Evolutionary conservation across 2,888 invertebrate species (phyloP).

Genomic region (Gastracanthus pulcherrimus): DNA sequence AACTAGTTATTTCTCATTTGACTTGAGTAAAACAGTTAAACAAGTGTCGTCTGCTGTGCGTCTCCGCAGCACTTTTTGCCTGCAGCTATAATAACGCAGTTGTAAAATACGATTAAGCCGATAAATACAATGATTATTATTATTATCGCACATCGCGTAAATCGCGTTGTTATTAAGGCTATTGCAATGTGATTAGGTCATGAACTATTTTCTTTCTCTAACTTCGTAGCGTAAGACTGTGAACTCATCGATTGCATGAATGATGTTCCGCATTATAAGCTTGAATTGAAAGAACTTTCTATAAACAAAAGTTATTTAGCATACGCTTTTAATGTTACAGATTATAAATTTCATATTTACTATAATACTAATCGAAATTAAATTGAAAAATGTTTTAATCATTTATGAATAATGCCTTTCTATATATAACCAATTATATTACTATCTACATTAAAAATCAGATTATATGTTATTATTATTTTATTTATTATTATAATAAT

Average conservation of each 20-base stretch:
- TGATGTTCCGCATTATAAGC: too few species aligned
- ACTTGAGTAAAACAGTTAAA: background rate
- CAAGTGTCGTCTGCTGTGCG: background rate
- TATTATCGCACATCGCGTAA: background rate
- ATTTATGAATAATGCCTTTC: too few species aligned
- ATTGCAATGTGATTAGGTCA: background rate
- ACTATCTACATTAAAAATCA: too few species aligned
- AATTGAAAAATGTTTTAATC: too few species aligned
- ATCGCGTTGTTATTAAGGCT: background rate
- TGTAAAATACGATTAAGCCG: background rate
- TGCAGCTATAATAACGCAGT: background rate
- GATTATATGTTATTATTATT: too few species aligned
- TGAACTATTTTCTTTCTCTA: background rate
- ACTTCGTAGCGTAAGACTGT: background rate
- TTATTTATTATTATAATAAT: too few species aligned
- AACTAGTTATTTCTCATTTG: background rate
- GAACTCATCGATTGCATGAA: background rate
- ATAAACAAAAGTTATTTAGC: too few species aligned
- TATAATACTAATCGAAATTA: too few species aligned
- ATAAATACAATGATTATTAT: background rate
- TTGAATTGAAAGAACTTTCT: too few species aligned
- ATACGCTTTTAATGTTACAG: too few species aligned
- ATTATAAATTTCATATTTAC: too few species aligned
- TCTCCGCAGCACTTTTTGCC: background rate
- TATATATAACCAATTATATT: too few species aligned